A percentile compares a stretch with the other conserved stretches of the same genome.
Evolutionary conservation across 2,113 vertebrate species (phyloP).

Genomic region (Nymphicus hollandicus): DNA sequence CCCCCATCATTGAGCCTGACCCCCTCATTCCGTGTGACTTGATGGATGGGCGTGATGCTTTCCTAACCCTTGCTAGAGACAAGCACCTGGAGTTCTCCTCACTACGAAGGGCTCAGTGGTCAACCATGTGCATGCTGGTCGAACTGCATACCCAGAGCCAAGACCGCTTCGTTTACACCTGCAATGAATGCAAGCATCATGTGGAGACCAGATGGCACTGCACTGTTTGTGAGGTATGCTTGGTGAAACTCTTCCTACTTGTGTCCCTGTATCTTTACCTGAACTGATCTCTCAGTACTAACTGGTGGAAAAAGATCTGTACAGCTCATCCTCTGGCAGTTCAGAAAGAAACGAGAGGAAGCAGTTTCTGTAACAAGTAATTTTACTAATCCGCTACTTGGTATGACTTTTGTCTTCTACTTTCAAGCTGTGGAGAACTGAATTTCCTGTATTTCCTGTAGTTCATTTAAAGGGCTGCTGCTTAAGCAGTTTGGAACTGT

Average conservation of each 20-base stretch:
- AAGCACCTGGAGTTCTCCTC: conserved; percentile 98
- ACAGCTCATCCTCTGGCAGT: background rate
- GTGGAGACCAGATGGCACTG: conserved; percentile 98
- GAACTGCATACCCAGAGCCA: conserved; percentile 98
- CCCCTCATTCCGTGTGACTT: conserved; percentile 93
- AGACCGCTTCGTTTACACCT: conserved; percentile 97
- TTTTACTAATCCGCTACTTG: background rate
- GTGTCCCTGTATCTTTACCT: background rate
- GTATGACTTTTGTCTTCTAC: background rate
- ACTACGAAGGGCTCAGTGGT: conserved; percentile 91
- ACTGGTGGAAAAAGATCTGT: background rate
- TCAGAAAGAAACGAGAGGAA: background rate
- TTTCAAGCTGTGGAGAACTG: background rate
- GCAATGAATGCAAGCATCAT: conserved; percentile 97
- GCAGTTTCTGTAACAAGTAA: accelerated
- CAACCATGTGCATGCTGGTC: conserved; percentile 97
- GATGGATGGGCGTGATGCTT: conserved; percentile 98
- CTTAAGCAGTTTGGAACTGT: background rate
- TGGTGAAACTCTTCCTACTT: background rate
- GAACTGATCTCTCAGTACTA: background rate
- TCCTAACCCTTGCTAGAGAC: conserved; percentile 94
- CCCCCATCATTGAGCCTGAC: conserved; percentile 89
- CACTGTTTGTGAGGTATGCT: conserved; percentile 93
- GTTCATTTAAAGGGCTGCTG: background rate
- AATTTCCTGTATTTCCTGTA: background rate